phyloP scores from a whole-genome alignment of 2,797 vertebrate genomes.

The Chelon labrosus region DNA sequence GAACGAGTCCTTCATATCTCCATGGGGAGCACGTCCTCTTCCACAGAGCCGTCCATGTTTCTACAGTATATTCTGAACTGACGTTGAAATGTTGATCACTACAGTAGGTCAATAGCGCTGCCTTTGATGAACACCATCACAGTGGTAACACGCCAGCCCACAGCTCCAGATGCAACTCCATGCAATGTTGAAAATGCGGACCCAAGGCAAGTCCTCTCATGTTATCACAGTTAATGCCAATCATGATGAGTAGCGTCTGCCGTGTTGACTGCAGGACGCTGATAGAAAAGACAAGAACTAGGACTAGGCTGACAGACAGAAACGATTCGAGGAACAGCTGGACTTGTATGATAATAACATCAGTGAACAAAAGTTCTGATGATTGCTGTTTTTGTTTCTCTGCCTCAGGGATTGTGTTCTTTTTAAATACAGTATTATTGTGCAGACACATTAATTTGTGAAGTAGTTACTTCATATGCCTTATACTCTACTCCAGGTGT shows the following conservation, averaged over 20 bases:
- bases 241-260: slow-evolving; percentile 26
- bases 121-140: background rate
- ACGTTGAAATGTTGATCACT: background rate
- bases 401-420: slow-evolving; percentile 5
- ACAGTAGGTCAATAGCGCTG: background rate
- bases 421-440: background rate
- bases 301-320: slow-evolving; percentile 16
- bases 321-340: slow-evolving; percentile 42
- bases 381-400: slow-evolving; percentile 17
- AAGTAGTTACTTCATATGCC: background rate
- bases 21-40: too few relatives aligned
- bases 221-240: slow-evolving; percentile 43
- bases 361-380: slow-evolving; percentile 26
- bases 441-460: background rate
- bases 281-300: slow-evolving; percentile 29
- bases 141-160: background rate
- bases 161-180: slow-evolving; percentile 12
- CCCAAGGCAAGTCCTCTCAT: slow-evolving; percentile 24
- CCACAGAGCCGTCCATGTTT: too few relatives aligned
- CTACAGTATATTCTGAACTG: too few relatives aligned
- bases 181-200: slow-evolving; percentile 18
- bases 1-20: too few relatives aligned
- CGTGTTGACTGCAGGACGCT: slow-evolving; percentile 21
- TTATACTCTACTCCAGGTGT: background rate
- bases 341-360: slow-evolving; percentile 43